Evolutionary conservation across 2,797 vertebrate genomes (phyloP).

Genomic region (Hypotaenidia okinawae): DNA sequence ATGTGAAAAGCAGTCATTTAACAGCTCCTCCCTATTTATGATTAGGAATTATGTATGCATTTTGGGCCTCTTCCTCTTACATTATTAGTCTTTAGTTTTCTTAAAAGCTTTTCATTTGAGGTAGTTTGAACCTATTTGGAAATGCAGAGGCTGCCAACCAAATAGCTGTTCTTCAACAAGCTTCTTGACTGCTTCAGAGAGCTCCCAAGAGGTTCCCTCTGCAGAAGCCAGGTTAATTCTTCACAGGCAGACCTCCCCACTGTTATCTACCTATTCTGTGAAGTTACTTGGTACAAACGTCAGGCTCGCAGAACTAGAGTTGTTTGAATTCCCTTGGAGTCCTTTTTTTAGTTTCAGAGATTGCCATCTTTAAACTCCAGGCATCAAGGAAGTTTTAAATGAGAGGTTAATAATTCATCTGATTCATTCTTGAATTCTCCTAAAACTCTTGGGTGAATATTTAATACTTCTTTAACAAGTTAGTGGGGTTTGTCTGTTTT

Average conservation of each 20-base stretch:
- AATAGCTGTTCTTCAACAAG: not conserved
- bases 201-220: not conserved
- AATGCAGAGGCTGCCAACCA: not conserved
- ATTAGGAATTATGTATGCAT: not conserved
- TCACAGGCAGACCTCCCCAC: not conserved
- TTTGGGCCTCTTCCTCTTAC: not conserved
- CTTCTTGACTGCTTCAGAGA: not conserved
- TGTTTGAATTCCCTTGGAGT: not conserved
- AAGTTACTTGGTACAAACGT: not conserved
- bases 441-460: not conserved
- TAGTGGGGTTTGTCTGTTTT: not conserved
- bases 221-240: not conserved
- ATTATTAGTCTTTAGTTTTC: not conserved
- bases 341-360: not conserved
- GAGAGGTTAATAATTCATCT: not conserved
- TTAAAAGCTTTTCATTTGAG: not conserved
- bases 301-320: not conserved
- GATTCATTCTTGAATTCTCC: not conserved
- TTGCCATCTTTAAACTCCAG: not conserved
- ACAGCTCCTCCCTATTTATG: not conserved
- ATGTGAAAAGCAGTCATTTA: not conserved
- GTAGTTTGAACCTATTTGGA: not conserved
- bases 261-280: not conserved
- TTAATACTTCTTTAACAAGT: not conserved
- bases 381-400: not conserved